phyloP scores from a whole-genome alignment of 2,888 invertebrate genomes.

The Cactoblastis cactorum region DNA sequence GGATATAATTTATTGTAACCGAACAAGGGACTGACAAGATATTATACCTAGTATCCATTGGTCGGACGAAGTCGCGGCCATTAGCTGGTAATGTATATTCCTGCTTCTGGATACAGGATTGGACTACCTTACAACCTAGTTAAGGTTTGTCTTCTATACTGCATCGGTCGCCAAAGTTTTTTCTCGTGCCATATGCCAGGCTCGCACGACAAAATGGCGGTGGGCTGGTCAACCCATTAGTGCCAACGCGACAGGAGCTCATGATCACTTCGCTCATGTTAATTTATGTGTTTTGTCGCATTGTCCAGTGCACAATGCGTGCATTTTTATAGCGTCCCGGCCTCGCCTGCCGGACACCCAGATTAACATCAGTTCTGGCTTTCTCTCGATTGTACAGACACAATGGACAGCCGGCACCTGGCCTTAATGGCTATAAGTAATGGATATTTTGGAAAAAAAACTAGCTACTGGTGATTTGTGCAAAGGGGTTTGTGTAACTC shows the following conservation, averaged over 20 bases:
- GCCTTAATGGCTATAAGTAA: conserved; percentile 55
- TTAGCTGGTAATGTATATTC: no score
- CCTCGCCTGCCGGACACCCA: conserved; percentile 73
- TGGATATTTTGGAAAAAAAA: conserved; percentile 40
- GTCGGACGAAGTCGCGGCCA: no score
- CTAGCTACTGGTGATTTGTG: conserved; percentile 29
- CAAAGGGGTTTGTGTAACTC: conserved; percentile 24
- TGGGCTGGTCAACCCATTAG: conserved; percentile 72
- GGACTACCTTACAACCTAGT: no score
- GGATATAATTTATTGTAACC: no score
- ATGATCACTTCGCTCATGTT: conserved; percentile 76
- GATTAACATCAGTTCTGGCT: conserved; percentile 74
- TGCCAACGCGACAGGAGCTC: conserved; percentile 61
- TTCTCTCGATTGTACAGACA: conserved; percentile 74
- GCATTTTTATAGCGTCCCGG: conserved; percentile 70
- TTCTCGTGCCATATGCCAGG: background rate
- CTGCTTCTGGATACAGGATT: no score
- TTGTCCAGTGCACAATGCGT: conserved; percentile 61
- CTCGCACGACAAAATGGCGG: conserved; percentile 15
- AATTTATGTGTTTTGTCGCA: conserved; percentile 77
- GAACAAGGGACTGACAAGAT: no score
- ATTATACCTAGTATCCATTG: no score
- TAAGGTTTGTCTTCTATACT: background rate
- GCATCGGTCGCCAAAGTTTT: background rate
- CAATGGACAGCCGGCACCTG: conserved; percentile 72